Percentiles rank a stretch among this genome's conserved stretches.
Conservation (phyloP, 1,140 invertebrate species). For the Drosophila rhopaloa region DNA sequence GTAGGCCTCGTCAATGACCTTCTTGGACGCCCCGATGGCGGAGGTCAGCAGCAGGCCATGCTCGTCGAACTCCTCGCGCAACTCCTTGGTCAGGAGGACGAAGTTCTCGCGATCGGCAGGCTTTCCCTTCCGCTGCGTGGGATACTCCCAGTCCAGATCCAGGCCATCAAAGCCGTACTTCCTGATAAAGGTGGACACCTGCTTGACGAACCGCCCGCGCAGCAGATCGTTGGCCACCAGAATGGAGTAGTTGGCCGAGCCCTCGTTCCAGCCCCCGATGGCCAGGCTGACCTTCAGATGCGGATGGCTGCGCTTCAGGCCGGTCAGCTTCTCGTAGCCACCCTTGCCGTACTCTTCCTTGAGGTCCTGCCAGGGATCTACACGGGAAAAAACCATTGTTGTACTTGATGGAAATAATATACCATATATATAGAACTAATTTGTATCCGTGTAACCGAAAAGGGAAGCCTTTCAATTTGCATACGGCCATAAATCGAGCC, state of each 20-base stretch:
- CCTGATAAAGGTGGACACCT: conserved; percentile 72
- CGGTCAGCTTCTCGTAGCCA: conserved; percentile 89
- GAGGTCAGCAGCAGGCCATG: conserved; percentile 89
- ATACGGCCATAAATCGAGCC: conserved; percentile 30
- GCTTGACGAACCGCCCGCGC: conserved; percentile 87
- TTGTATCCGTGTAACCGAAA: background rate
- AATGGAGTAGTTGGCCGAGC: conserved; percentile 91
- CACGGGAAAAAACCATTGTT: background rate
- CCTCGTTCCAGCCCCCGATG: conserved; percentile 96
- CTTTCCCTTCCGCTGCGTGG: conserved; percentile 89
- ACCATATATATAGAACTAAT: too few relatives aligned
- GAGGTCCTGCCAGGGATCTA: conserved; percentile 91
- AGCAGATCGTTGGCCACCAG: conserved; percentile 87
- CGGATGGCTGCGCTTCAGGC: conserved; percentile 89
- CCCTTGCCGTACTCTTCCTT: conserved; percentile 90
- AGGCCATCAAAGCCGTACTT: conserved; percentile 91
- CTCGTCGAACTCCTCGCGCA: conserved; percentile 87
- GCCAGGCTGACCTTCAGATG: conserved; percentile 90
- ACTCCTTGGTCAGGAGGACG: conserved; percentile 89
- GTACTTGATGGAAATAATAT: too few relatives aligned
- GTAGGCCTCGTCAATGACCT: conserved; percentile 90
- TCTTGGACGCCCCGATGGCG: conserved; percentile 90
- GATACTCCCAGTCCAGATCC: conserved; percentile 93
- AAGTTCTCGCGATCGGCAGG: conserved; percentile 92
- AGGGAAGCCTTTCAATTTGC: conserved; percentile 27